Evolutionary conservation across 2,888 invertebrate genomes (phyloP).

Genomic region (Hirudinaria manillensis): DNA sequence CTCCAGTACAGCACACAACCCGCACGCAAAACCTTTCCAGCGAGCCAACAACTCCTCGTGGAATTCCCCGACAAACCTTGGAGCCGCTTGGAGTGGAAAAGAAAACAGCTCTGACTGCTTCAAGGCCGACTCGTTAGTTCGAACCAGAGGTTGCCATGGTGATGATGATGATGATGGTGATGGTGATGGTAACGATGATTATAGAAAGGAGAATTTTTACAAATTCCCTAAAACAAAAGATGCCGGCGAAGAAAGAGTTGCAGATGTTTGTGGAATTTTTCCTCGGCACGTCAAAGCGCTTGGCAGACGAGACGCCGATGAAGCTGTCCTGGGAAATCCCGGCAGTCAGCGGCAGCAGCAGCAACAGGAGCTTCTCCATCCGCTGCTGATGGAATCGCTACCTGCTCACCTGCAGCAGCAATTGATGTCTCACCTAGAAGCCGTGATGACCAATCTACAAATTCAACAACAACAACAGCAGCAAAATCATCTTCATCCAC

Average conservation of each 20-base stretch:
- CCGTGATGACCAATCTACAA: background rate
- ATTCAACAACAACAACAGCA: conserved; percentile 7
- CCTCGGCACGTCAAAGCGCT: too few species aligned
- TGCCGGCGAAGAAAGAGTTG: conserved; percentile 14
- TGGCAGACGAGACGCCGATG: too few species aligned
- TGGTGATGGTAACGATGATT: background rate
- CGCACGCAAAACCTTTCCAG: background rate
- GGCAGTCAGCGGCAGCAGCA: background rate
- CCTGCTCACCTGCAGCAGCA: background rate
- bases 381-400: background rate
- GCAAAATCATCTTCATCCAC: background rate
- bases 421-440: background rate
- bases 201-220: background rate
- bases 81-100: too few species aligned
- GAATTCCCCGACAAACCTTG: too few species aligned
- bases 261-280: background rate
- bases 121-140: too few species aligned
- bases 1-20: background rate
- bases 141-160: background rate
- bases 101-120: too few species aligned
- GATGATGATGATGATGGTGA: background rate
- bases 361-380: background rate
- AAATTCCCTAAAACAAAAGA: background rate
- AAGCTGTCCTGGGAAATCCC: too few species aligned
- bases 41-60: too few species aligned